Conservation (phyloP, 2,888 invertebrate genomes). For the Steinernema hermaphroditum region DNA sequence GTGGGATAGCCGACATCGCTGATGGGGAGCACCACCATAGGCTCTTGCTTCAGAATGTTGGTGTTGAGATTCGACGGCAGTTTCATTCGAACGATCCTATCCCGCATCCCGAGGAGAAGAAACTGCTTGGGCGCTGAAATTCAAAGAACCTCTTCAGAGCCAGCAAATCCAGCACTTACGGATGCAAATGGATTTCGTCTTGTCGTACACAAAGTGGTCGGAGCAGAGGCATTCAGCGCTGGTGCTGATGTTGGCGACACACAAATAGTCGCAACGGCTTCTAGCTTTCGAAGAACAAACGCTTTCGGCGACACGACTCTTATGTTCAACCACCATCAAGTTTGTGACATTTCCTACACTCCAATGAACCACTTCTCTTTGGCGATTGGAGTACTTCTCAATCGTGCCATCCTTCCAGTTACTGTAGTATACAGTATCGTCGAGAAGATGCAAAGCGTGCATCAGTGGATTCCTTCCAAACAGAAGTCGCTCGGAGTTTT, state of each 20-base stretch:
- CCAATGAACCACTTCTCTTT: constrained; percentile 20
- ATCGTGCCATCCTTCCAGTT: constrained; percentile 22
- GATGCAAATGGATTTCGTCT: constrained; percentile 12
- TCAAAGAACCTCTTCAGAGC: not conserved
- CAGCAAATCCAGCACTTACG: not conserved
- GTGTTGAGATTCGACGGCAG: constrained; percentile 3
- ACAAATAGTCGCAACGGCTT: constrained; percentile 18
- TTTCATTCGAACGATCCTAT: constrained; percentile 38
- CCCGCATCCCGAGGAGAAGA: constrained; percentile 38
- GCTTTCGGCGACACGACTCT: not conserved
- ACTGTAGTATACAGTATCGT: not conserved
- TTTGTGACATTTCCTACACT: not conserved
- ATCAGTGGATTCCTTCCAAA: constrained; percentile 15
- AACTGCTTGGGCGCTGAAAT: constrained; percentile 38
- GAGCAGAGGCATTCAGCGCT: constrained; percentile 29
- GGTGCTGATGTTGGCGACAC: constrained; percentile 19
- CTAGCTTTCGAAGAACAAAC: constrained; percentile 4
- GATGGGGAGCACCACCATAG: constrained; percentile 39
- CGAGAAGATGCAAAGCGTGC: not conserved
- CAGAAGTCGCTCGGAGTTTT: not conserved
- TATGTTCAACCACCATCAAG: not conserved
- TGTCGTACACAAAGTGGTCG: constrained; percentile 38
- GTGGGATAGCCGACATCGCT: constrained; percentile 41
- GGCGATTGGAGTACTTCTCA: constrained; percentile 7
- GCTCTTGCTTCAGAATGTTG: constrained; percentile 28